These are phyloP conservation scores for Fabriciana adippe DNA, from an alignment of 2,888 invertebrate species.

Conservation along the genomic window DNA sequence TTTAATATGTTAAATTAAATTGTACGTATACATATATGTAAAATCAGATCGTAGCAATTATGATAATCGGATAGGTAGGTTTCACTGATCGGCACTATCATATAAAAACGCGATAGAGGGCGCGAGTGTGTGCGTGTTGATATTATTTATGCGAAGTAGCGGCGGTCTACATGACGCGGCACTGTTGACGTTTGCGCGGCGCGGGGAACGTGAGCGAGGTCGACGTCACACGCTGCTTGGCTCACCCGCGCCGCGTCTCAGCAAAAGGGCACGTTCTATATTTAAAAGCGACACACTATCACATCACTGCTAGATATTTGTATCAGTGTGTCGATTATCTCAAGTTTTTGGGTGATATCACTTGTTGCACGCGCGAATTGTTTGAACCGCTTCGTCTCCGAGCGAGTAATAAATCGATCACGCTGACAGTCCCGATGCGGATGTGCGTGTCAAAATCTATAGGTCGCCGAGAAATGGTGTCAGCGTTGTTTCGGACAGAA, in stretches of 20 bases:
- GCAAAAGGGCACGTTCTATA: constrained; percentile 78
- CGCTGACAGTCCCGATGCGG: constrained; percentile 58
- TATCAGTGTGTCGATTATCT: constrained; percentile 60
- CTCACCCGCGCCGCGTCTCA: constrained; percentile 76
- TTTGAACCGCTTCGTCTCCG: constrained; percentile 53
- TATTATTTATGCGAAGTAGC: constrained; percentile 63
- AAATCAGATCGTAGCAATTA: constrained; percentile 38
- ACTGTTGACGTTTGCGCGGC: constrained; percentile 76
- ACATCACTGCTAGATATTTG: constrained; percentile 65
- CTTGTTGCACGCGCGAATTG: constrained; percentile 77
- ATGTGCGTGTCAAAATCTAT: constrained; percentile 68
- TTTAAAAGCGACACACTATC: constrained; percentile 71
- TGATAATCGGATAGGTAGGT: constrained; percentile 26
- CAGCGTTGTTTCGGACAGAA: constrained; percentile 72
- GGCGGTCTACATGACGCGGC: constrained; percentile 65
- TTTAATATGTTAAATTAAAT: constrained; percentile 44
- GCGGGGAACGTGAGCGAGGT: constrained; percentile 73
- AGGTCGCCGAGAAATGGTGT: constrained; percentile 67
- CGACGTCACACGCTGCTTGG: constrained; percentile 73
- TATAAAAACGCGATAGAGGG: constrained; percentile 46
- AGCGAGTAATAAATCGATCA: constrained; percentile 65
- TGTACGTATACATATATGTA: neutral
- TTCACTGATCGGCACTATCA: constrained; percentile 27
- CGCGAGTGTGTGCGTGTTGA: constrained; percentile 58
- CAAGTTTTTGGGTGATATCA: constrained; percentile 63